Conservation (phyloP, 2,113 vertebrate genomes). For the Elaphurus davidianus region DNA sequence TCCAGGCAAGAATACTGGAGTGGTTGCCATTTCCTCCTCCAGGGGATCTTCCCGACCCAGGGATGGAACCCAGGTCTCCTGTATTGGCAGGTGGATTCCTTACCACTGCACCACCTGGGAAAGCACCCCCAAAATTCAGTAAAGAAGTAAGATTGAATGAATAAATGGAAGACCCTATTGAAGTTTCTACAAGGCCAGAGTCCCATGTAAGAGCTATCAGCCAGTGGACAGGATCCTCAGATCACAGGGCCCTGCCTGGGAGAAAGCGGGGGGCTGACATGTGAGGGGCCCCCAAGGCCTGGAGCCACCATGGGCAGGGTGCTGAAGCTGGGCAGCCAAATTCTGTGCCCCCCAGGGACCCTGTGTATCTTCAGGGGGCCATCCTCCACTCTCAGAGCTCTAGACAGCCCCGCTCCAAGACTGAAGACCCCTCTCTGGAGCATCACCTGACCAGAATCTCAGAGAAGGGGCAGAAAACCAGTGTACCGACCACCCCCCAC, state of each 20-base stretch:
- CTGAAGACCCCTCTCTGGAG: too few relatives aligned
- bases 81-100: neutral
- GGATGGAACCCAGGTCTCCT: neutral
- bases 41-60: neutral
- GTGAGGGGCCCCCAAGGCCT: neutral
- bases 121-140: neutral
- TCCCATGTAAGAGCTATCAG: too few relatives aligned
- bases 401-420: neutral
- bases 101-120: neutral
- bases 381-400: neutral
- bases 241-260: neutral
- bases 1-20: neutral
- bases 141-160: neutral
- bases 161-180: neutral
- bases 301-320: neutral
- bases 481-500: fast-evolving
- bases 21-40: neutral
- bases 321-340: neutral
- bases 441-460: neutral
- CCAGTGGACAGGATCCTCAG: neutral
- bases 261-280: neutral
- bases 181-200: neutral
- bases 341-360: neutral
- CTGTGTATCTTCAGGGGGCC: fast-evolving
- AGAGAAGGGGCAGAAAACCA: neutral